phyloP scores from a whole-genome alignment of 1,140 invertebrate species.

The Drosophila quadrilineata region DNA sequence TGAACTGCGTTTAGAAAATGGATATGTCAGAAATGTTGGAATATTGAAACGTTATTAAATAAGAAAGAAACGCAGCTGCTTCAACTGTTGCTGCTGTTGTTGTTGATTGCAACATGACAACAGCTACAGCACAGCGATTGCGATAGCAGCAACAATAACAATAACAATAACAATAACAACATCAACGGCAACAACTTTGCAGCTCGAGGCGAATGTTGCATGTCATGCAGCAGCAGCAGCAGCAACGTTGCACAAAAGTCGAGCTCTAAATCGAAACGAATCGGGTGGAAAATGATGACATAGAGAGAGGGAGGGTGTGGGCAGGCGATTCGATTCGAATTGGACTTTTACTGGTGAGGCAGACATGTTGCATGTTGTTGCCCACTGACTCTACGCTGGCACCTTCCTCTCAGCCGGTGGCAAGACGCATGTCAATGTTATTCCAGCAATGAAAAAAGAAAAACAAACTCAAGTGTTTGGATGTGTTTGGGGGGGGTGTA shows the following conservation, averaged over 20 bases:
- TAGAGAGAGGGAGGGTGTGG: background rate
- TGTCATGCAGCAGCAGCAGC: slow-evolving; percentile 68
- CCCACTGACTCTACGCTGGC: slow-evolving; percentile 11
- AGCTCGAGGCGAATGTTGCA: slow-evolving; percentile 68
- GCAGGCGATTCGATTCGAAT: background rate
- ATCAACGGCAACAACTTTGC: slow-evolving; percentile 24
- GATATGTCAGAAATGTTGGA: slow-evolving; percentile 76
- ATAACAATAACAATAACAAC: slow-evolving; percentile 24
- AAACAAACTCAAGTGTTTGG: slow-evolving; percentile 15
- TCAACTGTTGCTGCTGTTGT: slow-evolving; percentile 28
- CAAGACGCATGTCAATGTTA: slow-evolving; percentile 77
- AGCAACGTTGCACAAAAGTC: no score
- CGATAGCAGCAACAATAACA: slow-evolving; percentile 47
- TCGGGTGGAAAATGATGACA: slow-evolving; percentile 17
- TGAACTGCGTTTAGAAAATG: slow-evolving; percentile 58
- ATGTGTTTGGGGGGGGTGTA: no score
- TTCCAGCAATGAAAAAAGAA: slow-evolving; percentile 68
- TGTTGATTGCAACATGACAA: slow-evolving; percentile 48
- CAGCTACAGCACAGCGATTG: slow-evolving; percentile 39
- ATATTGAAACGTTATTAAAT: slow-evolving; percentile 79
- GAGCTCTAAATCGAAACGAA: slow-evolving; percentile 68
- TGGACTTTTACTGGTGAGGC: background rate
- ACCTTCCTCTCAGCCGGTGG: background rate
- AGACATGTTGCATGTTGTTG: slow-evolving; percentile 59
- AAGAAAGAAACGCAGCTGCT: slow-evolving; percentile 51